Evolutionary conservation across 30 jellyfish, hydroid and myxozoan species (phyloP).

Genomic region (Chironex yamaguchii): DNA sequence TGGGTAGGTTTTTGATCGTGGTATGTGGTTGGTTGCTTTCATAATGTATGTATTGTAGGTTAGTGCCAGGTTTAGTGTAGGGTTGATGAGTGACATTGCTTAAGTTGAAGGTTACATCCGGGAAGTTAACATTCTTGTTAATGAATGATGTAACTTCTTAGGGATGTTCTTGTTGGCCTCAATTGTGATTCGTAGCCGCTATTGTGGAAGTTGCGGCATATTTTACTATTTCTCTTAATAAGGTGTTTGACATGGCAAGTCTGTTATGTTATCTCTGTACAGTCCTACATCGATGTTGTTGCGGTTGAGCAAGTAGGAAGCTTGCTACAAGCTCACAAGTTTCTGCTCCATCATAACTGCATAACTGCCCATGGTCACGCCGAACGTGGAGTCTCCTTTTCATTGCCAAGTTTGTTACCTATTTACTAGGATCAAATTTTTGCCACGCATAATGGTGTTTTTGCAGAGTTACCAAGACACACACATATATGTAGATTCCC

Average conservation of each 20-base stretch:
- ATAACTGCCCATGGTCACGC: no score
- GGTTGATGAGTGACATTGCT: no score
- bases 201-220: background rate
- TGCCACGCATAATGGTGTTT: no score
- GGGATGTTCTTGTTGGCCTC: background rate
- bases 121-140: constrained; percentile 21
- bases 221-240: constrained; percentile 9
- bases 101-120: no score
- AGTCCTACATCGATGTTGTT: background rate
- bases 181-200: background rate
- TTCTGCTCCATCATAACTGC: background rate
- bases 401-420: no score
- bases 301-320: background rate
- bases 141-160: no score
- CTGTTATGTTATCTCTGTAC: background rate
- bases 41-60: constrained; percentile 35
- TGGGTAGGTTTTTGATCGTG: background rate
- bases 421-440: no score
- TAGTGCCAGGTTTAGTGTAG: constrained; percentile 38
- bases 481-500: no score
- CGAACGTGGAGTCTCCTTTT: no score
- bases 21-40: constrained; percentile 57
- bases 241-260: constrained; percentile 12
- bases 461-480: no score
- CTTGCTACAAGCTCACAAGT: background rate